Conservation (phyloP, 2,113 vertebrate species). For the Diglossa brunneiventris region DNA sequence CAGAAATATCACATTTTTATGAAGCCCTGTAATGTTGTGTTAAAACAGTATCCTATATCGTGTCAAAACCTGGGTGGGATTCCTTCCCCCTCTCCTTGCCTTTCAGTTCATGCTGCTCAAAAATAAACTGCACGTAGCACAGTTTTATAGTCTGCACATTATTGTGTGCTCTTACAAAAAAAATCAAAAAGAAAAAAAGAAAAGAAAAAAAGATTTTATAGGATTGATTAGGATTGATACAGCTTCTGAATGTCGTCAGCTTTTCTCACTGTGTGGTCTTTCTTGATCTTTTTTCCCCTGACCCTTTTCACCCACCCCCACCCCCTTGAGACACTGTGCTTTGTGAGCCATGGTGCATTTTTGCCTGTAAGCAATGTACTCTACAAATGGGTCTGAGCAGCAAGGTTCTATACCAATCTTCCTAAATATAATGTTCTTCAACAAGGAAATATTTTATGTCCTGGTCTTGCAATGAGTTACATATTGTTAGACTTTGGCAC, state of each 20-base stretch:
- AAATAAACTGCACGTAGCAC: neutral
- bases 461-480: neutral
- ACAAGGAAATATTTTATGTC: neutral
- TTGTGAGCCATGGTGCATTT: neutral
- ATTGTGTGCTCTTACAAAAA: neutral
- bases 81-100: neutral
- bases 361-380: neutral
- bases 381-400: neutral
- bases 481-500: neutral
- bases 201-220: neutral
- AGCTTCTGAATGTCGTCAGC: neutral
- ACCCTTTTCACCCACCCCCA: neutral
- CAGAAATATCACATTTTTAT: constrained; percentile 50
- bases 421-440: neutral
- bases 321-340: neutral
- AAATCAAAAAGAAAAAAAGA: neutral
- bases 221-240: neutral
- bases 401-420: neutral
- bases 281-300: neutral
- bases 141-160: constrained; percentile 3
- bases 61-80: neutral
- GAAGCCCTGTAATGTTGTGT: neutral
- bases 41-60: neutral
- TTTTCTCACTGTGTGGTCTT: constrained; percentile 65
- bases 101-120: neutral